Conservation (phyloP, 2,113 vertebrate species). For the Ochotona curzoniae region DNA sequence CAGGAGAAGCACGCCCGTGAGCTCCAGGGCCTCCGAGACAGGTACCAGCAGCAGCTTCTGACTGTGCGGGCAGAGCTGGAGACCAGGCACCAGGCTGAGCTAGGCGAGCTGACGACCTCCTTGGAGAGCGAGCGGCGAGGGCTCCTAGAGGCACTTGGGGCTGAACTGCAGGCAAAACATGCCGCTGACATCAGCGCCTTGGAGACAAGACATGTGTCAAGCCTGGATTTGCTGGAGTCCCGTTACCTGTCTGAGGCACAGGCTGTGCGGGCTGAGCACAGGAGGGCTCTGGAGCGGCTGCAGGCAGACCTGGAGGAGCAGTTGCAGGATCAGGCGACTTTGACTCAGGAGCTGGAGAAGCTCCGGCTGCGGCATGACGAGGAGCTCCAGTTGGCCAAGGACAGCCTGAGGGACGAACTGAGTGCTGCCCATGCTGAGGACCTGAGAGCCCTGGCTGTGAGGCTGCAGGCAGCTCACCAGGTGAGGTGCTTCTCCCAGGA, state of each 20-base stretch:
- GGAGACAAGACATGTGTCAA: conserved; percentile 89
- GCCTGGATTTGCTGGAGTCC: conserved; percentile 91
- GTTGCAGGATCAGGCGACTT: conserved; percentile 71
- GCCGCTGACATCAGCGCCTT: conserved; percentile 87
- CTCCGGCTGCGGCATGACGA: conserved; percentile 81
- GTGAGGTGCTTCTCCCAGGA: conserved; percentile 77
- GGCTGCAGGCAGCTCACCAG: conserved; percentile 88
- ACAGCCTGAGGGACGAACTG: conserved; percentile 85
- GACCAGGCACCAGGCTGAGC: conserved; percentile 83
- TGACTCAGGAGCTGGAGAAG: conserved; percentile 80
- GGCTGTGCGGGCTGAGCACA: conserved; percentile 85
- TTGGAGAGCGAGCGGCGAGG: conserved; percentile 83
- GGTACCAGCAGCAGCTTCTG: conserved; percentile 77
- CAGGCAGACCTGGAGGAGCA: conserved; percentile 78
- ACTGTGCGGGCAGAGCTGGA: conserved; percentile 83
- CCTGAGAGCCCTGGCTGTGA: conserved; percentile 86
- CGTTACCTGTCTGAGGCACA: conserved; percentile 92
- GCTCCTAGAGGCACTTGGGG: conserved; percentile 85
- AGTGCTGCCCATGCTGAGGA: conserved; percentile 87
- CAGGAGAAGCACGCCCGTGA: conserved; percentile 83
- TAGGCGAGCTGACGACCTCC: conserved; percentile 71
- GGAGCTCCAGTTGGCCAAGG: conserved; percentile 82
- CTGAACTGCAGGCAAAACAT: conserved; percentile 86
- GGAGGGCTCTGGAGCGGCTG: conserved; percentile 84
- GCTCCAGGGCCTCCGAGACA: conserved; percentile 80